phyloP scores from a whole-genome alignment of 2,888 invertebrate species.

The Tiliacea citrago region DNA sequence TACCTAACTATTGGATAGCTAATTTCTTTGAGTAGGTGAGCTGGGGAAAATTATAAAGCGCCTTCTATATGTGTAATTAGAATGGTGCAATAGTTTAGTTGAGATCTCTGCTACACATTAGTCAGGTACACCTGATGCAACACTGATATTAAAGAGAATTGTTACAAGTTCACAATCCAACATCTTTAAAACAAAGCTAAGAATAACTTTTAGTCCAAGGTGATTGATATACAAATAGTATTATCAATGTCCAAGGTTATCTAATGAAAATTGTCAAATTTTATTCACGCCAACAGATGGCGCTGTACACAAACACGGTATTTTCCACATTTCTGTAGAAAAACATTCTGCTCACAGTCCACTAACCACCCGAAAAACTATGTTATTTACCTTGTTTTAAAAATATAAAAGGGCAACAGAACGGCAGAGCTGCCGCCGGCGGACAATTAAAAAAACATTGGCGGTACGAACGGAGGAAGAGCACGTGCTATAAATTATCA shows the following conservation, averaged over 20 bases:
- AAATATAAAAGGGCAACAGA: slow-evolving; percentile 70
- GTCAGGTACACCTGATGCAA: not conserved
- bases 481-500: slow-evolving; percentile 88
- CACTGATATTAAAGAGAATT: not conserved
- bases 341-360: slow-evolving; percentile 55
- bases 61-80: not conserved
- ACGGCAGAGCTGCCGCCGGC: slow-evolving; percentile 71
- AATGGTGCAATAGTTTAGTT: not conserved
- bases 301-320: slow-evolving; percentile 47
- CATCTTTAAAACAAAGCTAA: slow-evolving; percentile 6
- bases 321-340: slow-evolving; percentile 22
- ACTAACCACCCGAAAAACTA: slow-evolving; percentile 66
- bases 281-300: slow-evolving; percentile 58
- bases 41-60: not conserved
- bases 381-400: slow-evolving; percentile 69
- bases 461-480: slow-evolving; percentile 56
- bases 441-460: slow-evolving; percentile 77
- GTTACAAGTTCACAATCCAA: slow-evolving; percentile 5
- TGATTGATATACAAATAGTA: not conserved
- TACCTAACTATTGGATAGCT: too few relatives aligned
- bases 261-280: slow-evolving; percentile 17
- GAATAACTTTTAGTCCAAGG: slow-evolving; percentile 18
- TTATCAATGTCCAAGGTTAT: too few relatives aligned
- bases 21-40: not conserved
- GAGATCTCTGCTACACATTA: not conserved